Base-by-base conservation (phyloP, 2,888 invertebrate species). In the Adelphocoris suturalis region DNA sequence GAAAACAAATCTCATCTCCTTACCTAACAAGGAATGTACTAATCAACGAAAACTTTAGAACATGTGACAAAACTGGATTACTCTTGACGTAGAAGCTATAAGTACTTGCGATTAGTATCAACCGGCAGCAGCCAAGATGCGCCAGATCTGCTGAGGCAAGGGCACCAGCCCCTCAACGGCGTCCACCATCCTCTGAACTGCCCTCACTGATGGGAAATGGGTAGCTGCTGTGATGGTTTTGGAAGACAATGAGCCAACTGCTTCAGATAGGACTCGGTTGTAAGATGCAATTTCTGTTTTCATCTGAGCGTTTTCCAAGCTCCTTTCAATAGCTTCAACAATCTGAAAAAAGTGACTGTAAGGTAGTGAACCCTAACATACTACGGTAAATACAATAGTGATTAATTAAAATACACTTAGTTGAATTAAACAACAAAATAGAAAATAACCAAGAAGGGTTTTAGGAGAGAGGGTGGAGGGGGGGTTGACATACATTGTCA, bases 111-210 rank as follows among this genome's bases (percentile, higher is more conserved):
- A 19, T 19, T 61, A 27, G 68, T 19, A 46, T 75, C 23, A 86
- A 46, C 86, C 86, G 13, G 86, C 86, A 19, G 86, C 86, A 12
- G 86, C 86, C 46, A 86, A 46, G 14, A 86, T 75, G 47, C 86
- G 86, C 86, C 86, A 86, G 23, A 86, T 68, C 47, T 75, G 89
- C 92, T 96, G 95, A 13, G 98, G 98, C 88, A 97, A 94, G 92
- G 96, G 96, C 0, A 98, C 98, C 68, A 99, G 96, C 92, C 96
- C 96, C 46, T 97, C 96, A 55, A 98, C 97, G 7, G 97, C 96
- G 93, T 98, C 98, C 9, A 98, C 97, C 98, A 99, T 98, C 92
- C 97, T 97, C 92, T 98, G 97, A 23, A 98, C 98, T 0, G 98
- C 97, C 57, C 95, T 95, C 13, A 98, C 97, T 92, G 97, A 97